Evolutionary conservation across 2,888 invertebrate species (phyloP).

Genomic region (Caenorhabditis wallacei): DNA sequence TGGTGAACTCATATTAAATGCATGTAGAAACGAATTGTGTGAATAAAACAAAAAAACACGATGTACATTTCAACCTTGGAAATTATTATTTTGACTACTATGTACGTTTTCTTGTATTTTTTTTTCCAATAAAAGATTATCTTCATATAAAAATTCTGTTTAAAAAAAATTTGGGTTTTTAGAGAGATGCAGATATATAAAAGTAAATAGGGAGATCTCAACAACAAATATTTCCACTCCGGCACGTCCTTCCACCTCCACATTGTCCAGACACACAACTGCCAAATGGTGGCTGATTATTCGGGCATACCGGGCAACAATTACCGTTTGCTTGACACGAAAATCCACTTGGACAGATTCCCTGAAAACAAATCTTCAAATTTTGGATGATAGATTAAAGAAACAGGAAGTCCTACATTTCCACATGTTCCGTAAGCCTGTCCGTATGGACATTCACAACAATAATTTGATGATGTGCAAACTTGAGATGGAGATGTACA

Average conservation of each 20-base stretch:
- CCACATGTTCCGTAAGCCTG: slow-evolving; percentile 77
- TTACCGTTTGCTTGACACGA: slow-evolving; percentile 77
- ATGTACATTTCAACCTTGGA: not conserved
- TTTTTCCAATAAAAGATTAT: not conserved
- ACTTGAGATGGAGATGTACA: slow-evolving; percentile 65
- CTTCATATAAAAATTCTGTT: not conserved
- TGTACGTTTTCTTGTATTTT: not conserved
- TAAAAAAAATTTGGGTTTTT: too few relatives aligned
- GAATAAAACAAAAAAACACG: not conserved
- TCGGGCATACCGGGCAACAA: slow-evolving; percentile 80
- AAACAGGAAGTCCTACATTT: slow-evolving; percentile 65
- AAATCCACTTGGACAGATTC: slow-evolving; percentile 77
- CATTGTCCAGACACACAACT: slow-evolving; percentile 75
- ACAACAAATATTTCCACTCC: slow-evolving; percentile 79
- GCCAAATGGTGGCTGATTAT: slow-evolving; percentile 76
- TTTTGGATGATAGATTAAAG: not conserved
- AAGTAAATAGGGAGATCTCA: not conserved
- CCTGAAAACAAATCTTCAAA: slow-evolving; percentile 58
- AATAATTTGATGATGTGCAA: slow-evolving; percentile 80
- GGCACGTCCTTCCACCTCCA: slow-evolving; percentile 76
- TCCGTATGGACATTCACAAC: slow-evolving; percentile 81
- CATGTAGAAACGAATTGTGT: slow-evolving; percentile 5
- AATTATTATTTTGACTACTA: not conserved
- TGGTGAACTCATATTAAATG: not conserved
- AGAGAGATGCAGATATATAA: not conserved